Evolutionary conservation across 2,888 invertebrate genomes (phyloP).

Genomic region (Diachrysia chrysitis): DNA sequence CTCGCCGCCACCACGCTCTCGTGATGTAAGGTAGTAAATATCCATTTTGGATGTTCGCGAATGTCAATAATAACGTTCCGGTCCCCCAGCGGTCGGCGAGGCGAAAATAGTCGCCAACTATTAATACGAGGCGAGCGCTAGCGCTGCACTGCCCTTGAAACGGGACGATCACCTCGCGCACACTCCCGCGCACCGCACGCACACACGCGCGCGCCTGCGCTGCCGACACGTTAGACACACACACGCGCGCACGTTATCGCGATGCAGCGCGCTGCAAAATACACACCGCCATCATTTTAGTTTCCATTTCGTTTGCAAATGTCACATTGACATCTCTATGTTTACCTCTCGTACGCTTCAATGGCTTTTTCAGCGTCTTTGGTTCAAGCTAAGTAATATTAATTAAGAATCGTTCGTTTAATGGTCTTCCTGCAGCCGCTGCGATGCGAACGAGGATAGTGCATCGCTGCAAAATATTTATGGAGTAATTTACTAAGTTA

Average conservation of each 20-base stretch:
- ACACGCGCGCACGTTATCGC: conserved; percentile 69
- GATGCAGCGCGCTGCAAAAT: conserved; percentile 82
- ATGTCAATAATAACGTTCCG: conserved; percentile 88
- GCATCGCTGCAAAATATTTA: conserved; percentile 13
- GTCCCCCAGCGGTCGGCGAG: conserved; percentile 81
- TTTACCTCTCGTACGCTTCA: conserved; percentile 63
- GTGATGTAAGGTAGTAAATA: conserved; percentile 74
- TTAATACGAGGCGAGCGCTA: conserved; percentile 86
- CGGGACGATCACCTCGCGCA: conserved; percentile 87
- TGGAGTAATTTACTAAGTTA: conserved; percentile 24
- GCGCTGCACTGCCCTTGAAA: conserved; percentile 88
- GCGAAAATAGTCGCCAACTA: conserved; percentile 88
- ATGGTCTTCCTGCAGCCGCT: conserved; percentile 23
- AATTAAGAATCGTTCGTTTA: conserved; percentile 31
- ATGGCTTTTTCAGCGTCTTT: conserved; percentile 37
- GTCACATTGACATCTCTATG: conserved; percentile 74
- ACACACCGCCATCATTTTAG: conserved; percentile 81
- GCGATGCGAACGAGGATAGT: conserved; percentile 7
- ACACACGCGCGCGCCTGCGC: conserved; percentile 39
- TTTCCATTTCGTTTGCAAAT: conserved; percentile 85
- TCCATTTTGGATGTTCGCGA: conserved; percentile 83
- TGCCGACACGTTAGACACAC: conserved; percentile 61
- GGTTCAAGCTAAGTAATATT: conserved; percentile 35
- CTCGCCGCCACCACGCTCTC: conserved; percentile 42
- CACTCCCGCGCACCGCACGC: conserved; percentile 73